phyloP scores from a whole-genome alignment of 2,113 vertebrate genomes.

The Pandion haliaetus region DNA sequence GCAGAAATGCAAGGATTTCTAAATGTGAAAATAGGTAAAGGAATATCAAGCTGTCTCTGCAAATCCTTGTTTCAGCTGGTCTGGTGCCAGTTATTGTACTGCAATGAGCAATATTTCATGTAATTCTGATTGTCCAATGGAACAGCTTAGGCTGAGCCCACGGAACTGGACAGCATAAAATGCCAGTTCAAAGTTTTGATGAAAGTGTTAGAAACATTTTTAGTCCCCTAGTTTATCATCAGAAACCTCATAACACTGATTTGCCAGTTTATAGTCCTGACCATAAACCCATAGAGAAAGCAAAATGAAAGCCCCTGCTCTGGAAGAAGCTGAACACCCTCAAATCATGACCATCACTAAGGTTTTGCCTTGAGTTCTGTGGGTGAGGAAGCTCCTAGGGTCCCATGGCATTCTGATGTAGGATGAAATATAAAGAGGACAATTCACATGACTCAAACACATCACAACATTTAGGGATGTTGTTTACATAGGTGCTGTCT shows the following conservation, averaged over 20 bases:
- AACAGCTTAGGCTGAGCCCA: not conserved
- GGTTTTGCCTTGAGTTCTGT: not conserved
- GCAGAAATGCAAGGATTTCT: not conserved
- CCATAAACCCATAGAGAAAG: not conserved
- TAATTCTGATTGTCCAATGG: not conserved
- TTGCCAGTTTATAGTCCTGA: not conserved
- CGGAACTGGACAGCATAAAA: not conserved
- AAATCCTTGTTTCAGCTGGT: not conserved
- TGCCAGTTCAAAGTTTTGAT: not conserved
- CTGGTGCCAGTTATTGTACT: not conserved
- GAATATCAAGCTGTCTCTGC: not conserved
- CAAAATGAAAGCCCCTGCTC: not conserved
- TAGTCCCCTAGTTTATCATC: not conserved
- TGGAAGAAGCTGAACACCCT: not conserved
- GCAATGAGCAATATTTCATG: not conserved
- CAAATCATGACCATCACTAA: not conserved
- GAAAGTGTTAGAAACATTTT: not conserved
- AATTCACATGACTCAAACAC: not conserved
- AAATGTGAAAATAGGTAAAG: not conserved
- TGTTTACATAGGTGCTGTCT: not conserved
- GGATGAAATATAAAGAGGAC: not conserved
- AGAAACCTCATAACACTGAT: not conserved
- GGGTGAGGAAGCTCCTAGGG: not conserved
- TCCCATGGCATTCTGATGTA: not conserved
- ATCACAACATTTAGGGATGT: not conserved